phyloP scores from a whole-genome alignment of 2,113 vertebrate genomes.

The Xenopus tropicalis region UCB_Xtro_10.0 CM004445.2:85800001-85800500 shows the following conservation, averaged over 20 bases:
- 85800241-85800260: neutral
- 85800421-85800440: too few species aligned
- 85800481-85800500: too few species aligned
- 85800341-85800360: slow-evolving; percentile 8
- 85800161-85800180: neutral
- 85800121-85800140: neutral
- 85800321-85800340: neutral
- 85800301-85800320: slow-evolving; percentile 31
- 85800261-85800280: slow-evolving; percentile 23
- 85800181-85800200: neutral
- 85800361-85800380: neutral
- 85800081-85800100: too few species aligned
- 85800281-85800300: slow-evolving; percentile 9
- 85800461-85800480: neutral
- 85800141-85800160: neutral
- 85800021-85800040: too few species aligned
- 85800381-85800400: neutral
- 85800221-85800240: neutral
- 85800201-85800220: neutral
- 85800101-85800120: neutral
- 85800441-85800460: neutral
- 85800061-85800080: too few species aligned
- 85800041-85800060: too few species aligned
- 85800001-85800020: too few species aligned
- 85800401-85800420: neutral